Evolutionary conservation across 2,888 invertebrate genomes (phyloP), one percentile per base, ranked within the genome.

Genomic region (Plebejus anna): DNA sequence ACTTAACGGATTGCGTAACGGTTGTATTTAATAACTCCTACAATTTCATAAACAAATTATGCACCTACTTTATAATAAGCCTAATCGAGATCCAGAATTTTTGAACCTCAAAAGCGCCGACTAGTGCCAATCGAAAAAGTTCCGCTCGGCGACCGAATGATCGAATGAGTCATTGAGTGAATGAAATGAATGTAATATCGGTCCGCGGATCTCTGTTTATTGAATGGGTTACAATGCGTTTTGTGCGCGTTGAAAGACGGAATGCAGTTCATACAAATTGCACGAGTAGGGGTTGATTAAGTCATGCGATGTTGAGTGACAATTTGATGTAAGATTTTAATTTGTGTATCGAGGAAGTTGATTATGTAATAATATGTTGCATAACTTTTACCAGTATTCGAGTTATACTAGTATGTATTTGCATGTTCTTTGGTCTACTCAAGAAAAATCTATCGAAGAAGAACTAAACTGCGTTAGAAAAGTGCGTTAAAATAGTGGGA

Each of bases 1-100:
- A 78, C 87, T 88, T 16, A 93, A 92, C 91, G 93, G 92, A 92
- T 92, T 90, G 88, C 84, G 83, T 86, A 93, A 93, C 93, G 93
- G 93, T 90, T 88, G 76, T 77, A 86, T 85, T 86, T 85, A 85
- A 87, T 86, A 87, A 84, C 81, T 82, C 79, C 81, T 79, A 78
- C 77, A 77, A 78, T 80, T 78, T 78, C 76, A 80, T 79, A 76
- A 76, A 80, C 66, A 70, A 77, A 78, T 77, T 16, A 79, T 55
- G 75, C 78, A 80, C 79, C 79, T 79, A 78, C 77, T 59, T 75
- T 66, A 70, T 76, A n/a, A 76, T 75, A 66, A 61, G 61, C 42
- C 42, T 59, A 75, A 75, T 78, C 77, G 66, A 61, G 77, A 78
- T 80, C 80, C 80, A 79, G 79, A 80, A 81, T 80, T 81, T 82